Base-by-base conservation (phyloP, 2,113 vertebrate species). In the Lagopus muta region DNA sequence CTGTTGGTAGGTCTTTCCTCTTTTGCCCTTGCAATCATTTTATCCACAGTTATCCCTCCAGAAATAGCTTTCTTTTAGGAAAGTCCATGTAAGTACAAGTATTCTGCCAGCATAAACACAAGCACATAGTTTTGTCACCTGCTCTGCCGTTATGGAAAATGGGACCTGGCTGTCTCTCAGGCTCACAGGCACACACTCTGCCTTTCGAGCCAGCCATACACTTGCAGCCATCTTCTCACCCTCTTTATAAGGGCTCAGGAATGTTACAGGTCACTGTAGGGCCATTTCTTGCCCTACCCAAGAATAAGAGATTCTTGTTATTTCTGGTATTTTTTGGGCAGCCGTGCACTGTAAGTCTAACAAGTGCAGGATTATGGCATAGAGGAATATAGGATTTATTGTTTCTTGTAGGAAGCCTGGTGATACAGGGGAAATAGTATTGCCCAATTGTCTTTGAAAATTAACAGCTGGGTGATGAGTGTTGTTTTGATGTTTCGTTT, bases 31-130 rank as follows among this genome's bases (percentile, higher is more conserved):
- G 38, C 16, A 22, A 40, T 88, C 86, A 66, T 86, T 89, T 90
- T 75, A 78, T 70, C 30, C 48, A 30, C 3, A 1, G 18, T 77
- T 89, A 77, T 21, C 74, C 36, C 30, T 90, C 89, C 34, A 75
- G 82, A 90, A 93, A 82, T 81, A 61, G 50, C 65, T 86, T 93
- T 67, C 70, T 91, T 89, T 94, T 88, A 84, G 94, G 76, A 78
- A 96, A 55, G 40, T 72, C 87, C 82, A 91, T 94, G 79, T 90
- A 91, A 93, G 76, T 88, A 75, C 7, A 95, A 93, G 38, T 75
- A 83, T 89, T 94, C 79, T 91, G 86, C 66, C 76, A 95, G 45
- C 62, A 85, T 91, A 93, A 96, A 92, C 90, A 88, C 77, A 88
- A 94, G 82, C 74, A 88, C 88, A 42, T 86, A 81, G 40, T 86